Evolutionary conservation across 2,888 invertebrate genomes (phyloP).

Genomic region (Dioctria rufipes): DNA sequence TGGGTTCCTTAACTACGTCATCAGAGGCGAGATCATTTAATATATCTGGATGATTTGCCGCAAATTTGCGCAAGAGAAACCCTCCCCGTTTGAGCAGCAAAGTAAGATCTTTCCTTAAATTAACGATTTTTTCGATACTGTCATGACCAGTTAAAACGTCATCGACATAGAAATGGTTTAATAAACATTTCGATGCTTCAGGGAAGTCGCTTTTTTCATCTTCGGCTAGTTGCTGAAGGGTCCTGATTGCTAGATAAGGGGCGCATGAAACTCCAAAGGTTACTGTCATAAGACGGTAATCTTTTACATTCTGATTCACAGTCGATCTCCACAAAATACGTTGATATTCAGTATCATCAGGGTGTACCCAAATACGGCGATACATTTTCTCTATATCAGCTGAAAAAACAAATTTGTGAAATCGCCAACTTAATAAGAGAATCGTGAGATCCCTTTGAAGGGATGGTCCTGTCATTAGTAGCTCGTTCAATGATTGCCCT

Average conservation of each 20-base stretch:
- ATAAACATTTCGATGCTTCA: constrained; percentile 51
- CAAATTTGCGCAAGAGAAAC: constrained; percentile 40
- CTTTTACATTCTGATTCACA: constrained; percentile 42
- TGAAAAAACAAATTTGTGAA: constrained; percentile 57
- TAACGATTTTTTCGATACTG: not conserved
- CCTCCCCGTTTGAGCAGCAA: constrained; percentile 22
- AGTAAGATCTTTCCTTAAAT: constrained; percentile 15
- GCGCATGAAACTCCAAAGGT: constrained; percentile 58
- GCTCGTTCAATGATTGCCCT: constrained; percentile 60
- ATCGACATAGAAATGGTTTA: constrained; percentile 57
- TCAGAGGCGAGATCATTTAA: constrained; percentile 23
- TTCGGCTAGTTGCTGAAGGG: constrained; percentile 56
- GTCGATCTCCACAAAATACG: constrained; percentile 59
- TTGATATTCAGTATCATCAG: constrained; percentile 59
- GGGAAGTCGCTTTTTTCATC: constrained; percentile 56
- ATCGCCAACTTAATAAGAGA: constrained; percentile 49
- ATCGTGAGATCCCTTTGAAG: constrained; percentile 60
- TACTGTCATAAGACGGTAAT: constrained; percentile 58
- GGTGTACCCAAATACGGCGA: constrained; percentile 60
- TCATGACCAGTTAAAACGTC: constrained; percentile 52
- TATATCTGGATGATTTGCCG: constrained; percentile 30
- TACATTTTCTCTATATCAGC: constrained; percentile 63
- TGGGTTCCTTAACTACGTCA: constrained; percentile 23
- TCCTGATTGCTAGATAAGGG: constrained; percentile 58
- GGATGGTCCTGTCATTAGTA: constrained; percentile 61